Base-by-base conservation (phyloP, 2,113 vertebrate species). In the Coreoperca whiteheadi region DNA sequence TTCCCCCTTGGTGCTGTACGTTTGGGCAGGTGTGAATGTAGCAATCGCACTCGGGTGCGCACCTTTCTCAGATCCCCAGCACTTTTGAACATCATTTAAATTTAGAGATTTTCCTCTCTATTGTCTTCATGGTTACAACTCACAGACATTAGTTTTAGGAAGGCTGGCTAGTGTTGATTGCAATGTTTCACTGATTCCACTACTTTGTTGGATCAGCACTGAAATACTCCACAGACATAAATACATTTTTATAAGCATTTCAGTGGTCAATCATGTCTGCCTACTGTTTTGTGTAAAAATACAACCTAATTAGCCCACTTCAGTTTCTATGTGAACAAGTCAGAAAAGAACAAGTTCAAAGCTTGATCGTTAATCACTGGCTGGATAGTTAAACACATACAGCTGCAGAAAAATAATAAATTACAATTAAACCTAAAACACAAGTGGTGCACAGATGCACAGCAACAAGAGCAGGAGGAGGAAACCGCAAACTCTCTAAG, bases 291-390 rank as follows among this genome's bases (percentile, higher is more conserved):
- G 41, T 63, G 65, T 59, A 48, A 79, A 74, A 85, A 79, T 54
- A 71, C 12, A 80, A 84, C 32, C 80, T 78, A 87, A 89, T 90
- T 83, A 84, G 32, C 46, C 81, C 85, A 81, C 85, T 89, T 84
- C 77, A 87, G 77, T 57, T 83, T 81, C 75, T 84, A 56, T 72
- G 30, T 46, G 34, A 75, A 51, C n/a, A 23, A 85, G 65, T 85
- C 70, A 61, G 65, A 83, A 34, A 75, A 78, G 46, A 50, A 74
- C 67, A 65, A 74, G 84, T 85, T 81, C 51, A 78, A 71, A 80
- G 65, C 69, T 67, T 68, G 50, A 71, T 79, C 6, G 50, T 79
- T 79, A 83, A 82, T 88, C 80, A 85, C 57, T 63, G 32, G 61
- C 54, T 71, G 20, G 53, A 83, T 50, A 77, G 63, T 53, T 54